Evolutionary conservation across 1,140 invertebrate species (phyloP).

Genomic region (Metopolophium dirhodum): DNA sequence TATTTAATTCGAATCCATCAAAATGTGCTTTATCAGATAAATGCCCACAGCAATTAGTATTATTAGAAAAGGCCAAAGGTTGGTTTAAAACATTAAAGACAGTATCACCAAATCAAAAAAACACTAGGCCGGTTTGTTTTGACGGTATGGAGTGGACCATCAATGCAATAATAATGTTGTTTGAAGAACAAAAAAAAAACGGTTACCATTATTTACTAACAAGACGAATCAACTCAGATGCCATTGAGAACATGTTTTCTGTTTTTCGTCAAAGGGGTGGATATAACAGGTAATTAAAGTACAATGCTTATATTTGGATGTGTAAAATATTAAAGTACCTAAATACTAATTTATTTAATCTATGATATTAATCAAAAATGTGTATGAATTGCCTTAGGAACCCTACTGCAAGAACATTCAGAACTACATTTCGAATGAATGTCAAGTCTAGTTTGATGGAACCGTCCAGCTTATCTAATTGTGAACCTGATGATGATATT

Average conservation of each 20-base stretch:
- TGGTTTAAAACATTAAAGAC: not conserved
- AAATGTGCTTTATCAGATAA: conserved; percentile 29
- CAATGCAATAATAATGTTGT: not conserved
- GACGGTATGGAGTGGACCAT: not conserved
- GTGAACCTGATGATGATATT: not conserved
- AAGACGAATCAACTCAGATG: not conserved
- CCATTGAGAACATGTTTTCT: not conserved
- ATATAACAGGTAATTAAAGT: not conserved
- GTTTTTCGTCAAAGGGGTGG: conserved; percentile 16
- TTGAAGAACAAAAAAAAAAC: not conserved
- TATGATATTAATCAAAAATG: not conserved
- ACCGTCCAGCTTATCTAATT: not conserved
- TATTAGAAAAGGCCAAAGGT: not conserved
- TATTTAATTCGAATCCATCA: not conserved
- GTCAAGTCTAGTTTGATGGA: not conserved
- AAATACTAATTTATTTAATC: not conserved
- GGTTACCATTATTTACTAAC: not conserved
- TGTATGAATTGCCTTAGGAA: not conserved
- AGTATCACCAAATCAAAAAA: not conserved
- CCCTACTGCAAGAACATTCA: not conserved
- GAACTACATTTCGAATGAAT: conserved; percentile 7
- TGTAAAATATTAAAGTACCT: not conserved
- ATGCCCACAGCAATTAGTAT: not conserved
- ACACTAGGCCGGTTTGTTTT: not conserved
- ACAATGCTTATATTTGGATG: not conserved